These are phyloP conservation scores for Orchestes rusci DNA, from an alignment of 2,888 invertebrate species.

Conservation along the genomic window DNA sequence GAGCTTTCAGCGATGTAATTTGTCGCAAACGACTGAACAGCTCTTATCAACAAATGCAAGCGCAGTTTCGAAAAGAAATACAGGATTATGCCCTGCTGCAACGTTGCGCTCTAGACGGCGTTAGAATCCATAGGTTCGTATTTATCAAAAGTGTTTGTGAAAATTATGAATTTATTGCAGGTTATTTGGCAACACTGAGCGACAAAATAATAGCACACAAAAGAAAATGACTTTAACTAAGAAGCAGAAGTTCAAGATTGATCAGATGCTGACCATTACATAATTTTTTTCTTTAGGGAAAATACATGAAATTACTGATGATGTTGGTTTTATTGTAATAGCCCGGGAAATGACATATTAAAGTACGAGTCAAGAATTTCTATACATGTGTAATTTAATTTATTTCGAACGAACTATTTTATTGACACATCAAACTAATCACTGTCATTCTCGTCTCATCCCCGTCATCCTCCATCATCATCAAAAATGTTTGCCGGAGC, in stretches of 20 bases:
- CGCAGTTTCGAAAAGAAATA: constrained; percentile 56
- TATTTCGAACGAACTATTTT: no score
- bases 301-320: no score
- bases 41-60: constrained; percentile 48
- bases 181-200: constrained; percentile 46
- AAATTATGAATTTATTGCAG: constrained; percentile 2
- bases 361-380: no score
- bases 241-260: constrained; percentile 35
- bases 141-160: background rate
- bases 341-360: no score
- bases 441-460: background rate
- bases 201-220: no score
- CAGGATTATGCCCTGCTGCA: constrained; percentile 55
- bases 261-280: constrained; percentile 30
- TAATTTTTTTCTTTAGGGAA: no score
- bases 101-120: constrained; percentile 55
- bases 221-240: constrained; percentile 35
- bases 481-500: constrained; percentile 57
- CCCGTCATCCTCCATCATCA: background rate
- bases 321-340: no score
- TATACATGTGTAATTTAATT: no score
- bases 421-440: background rate
- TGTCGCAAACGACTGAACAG: constrained; percentile 56
- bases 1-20: constrained; percentile 51
- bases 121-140: constrained; percentile 58